These are phyloP conservation scores for Sebastes fasciatus DNA, from an alignment of 2,113 vertebrate genomes.

Conservation along the genomic window DNA sequence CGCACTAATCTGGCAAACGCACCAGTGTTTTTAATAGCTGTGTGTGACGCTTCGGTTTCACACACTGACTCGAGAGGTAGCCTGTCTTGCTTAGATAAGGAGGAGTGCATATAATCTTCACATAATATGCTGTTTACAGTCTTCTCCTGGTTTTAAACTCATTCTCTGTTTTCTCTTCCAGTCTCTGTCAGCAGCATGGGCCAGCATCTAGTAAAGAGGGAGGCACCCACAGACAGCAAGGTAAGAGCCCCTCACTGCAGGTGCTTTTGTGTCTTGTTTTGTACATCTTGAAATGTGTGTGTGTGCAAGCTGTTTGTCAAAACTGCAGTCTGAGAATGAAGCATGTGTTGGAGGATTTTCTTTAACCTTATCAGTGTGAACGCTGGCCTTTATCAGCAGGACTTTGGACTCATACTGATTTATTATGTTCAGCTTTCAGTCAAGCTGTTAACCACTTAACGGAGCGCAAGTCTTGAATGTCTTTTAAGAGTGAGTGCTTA, in stretches of 20 bases:
- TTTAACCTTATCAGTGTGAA: constrained; percentile 42
- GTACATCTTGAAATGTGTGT: neutral
- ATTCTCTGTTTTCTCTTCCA: constrained; percentile 52
- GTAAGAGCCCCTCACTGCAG: constrained; percentile 55
- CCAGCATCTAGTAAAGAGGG: constrained; percentile 80
- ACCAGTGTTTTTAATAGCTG: neutral
- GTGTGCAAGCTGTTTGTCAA: neutral
- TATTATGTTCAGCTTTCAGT: constrained; percentile 24
- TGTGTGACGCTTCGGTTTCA: constrained; percentile 22
- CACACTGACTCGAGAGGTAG: constrained; percentile 8
- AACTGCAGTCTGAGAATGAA: constrained; percentile 25
- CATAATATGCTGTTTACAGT: constrained; percentile 28
- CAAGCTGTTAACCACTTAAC: neutral
- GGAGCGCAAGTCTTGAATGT: neutral
- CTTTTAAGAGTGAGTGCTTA: neutral
- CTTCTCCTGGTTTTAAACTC: constrained; percentile 21
- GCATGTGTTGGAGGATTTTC: constrained; percentile 20
- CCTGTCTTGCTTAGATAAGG: constrained; percentile 35
- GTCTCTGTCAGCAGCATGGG: constrained; percentile 82
- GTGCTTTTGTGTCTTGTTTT: neutral
- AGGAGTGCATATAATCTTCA: constrained; percentile 11
- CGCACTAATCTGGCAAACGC: neutral
- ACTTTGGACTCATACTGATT: constrained; percentile 68
- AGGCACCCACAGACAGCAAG: constrained; percentile 64
- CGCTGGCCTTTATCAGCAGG: constrained; percentile 58